Evolutionary conservation across 2,113 vertebrate species (phyloP).

Genomic region (Hiodon tergisus): DNA sequence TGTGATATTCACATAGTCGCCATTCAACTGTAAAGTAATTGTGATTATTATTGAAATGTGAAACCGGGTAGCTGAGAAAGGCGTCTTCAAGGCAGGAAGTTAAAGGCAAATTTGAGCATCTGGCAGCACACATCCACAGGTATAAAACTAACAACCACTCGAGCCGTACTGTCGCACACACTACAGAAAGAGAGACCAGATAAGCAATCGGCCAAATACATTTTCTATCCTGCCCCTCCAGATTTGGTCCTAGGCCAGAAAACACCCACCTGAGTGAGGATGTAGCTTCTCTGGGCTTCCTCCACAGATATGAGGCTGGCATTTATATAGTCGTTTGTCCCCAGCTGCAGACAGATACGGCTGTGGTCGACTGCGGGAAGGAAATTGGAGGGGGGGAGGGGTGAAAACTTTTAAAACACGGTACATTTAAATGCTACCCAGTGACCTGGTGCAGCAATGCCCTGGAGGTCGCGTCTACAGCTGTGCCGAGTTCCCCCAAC

Average conservation of each 20-base stretch:
- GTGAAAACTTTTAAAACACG: neutral
- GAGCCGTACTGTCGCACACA: no score
- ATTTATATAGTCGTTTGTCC: slow-evolving; percentile 92
- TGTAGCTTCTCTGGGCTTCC: slow-evolving; percentile 92
- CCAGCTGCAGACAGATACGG: slow-evolving; percentile 86
- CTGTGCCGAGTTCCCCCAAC: slow-evolving; percentile 1
- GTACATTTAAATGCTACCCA: slow-evolving; percentile 1
- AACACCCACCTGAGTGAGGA: slow-evolving; percentile 87
- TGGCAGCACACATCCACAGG: no score
- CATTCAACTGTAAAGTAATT: no score
- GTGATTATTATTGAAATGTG: no score
- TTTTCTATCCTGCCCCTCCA: neutral
- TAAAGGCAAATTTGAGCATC: no score
- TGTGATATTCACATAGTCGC: no score
- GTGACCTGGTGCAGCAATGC: neutral
- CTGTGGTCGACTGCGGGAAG: slow-evolving; percentile 88
- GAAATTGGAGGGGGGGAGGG: slow-evolving; percentile 18
- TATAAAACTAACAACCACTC: no score
- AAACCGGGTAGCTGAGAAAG: no score
- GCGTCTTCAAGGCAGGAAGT: no score
- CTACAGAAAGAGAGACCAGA: neutral
- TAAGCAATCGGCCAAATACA: neutral
- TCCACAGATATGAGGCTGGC: slow-evolving; percentile 91
- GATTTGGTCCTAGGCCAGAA: neutral
- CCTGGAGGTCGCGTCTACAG: neutral